A percentile compares a stretch with the other conserved stretches of the same genome.
These are phyloP conservation scores for Ochotona curzoniae DNA, from an alignment of 2,113 vertebrate genomes.

Conservation along the genomic window DNA sequence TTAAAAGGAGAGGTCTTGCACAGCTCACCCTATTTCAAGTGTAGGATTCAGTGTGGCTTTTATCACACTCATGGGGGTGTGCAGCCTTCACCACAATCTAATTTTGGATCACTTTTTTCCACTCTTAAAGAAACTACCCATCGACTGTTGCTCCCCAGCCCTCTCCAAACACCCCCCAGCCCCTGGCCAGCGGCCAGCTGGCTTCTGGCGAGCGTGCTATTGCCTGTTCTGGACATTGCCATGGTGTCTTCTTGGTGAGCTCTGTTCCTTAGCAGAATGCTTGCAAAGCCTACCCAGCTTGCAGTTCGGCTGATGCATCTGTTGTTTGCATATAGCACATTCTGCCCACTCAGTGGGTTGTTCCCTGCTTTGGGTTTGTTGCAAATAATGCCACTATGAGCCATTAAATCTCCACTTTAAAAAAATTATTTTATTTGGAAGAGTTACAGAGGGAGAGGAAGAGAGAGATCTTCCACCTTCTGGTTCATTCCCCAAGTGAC, in stretches of 20 bases:
- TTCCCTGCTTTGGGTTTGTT: neutral
- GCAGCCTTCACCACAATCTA: neutral
- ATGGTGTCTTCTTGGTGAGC: neutral
- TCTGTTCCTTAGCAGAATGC: neutral
- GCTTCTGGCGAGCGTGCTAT: neutral
- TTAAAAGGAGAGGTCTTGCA: too few relatives aligned
- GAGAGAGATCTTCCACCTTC: too few relatives aligned
- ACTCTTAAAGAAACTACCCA: neutral
- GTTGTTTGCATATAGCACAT: neutral
- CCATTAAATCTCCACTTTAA: too few relatives aligned
- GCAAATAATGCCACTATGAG: neutral
- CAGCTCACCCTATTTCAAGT: too few relatives aligned
- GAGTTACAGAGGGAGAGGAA: too few relatives aligned
- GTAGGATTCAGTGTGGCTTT: too few relatives aligned
- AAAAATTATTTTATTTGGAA: too few relatives aligned
- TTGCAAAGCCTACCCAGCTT: neutral
- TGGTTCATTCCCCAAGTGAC: too few relatives aligned
- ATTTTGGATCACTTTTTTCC: neutral
- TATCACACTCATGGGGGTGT: neutral
- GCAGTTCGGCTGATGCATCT: neutral
- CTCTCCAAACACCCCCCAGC: neutral
- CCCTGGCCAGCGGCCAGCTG: neutral
- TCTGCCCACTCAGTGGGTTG: neutral
- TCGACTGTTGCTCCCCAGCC: neutral
- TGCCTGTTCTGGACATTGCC: neutral